Evolutionary conservation across 2,113 vertebrate genomes (phyloP).

Genomic region (Microtus richardsoni): DNA sequence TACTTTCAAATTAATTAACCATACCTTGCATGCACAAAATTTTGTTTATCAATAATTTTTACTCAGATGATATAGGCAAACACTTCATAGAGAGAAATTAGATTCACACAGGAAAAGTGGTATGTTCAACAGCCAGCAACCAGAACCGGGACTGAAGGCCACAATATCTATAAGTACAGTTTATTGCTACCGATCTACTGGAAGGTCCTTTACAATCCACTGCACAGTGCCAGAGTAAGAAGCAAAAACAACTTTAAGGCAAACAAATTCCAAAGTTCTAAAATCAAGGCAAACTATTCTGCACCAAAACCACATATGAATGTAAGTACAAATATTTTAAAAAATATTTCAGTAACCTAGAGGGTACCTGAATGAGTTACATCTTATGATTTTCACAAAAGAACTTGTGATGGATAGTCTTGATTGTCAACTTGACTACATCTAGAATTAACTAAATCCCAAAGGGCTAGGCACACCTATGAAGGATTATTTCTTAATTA

Average conservation of each 20-base stretch:
- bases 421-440: background rate
- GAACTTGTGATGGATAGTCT: background rate
- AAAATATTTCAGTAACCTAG: background rate
- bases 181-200: background rate
- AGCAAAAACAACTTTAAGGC: background rate
- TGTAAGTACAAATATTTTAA: background rate
- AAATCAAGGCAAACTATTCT: background rate
- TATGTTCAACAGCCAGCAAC: background rate
- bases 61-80: background rate
- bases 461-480: background rate
- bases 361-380: background rate
- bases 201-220: background rate
- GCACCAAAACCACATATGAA: background rate
- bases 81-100: background rate
- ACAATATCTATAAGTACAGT: background rate
- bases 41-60: background rate
- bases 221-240: background rate
- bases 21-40: background rate
- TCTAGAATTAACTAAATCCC: background rate
- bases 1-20: background rate
- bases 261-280: background rate
- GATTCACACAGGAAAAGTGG: background rate
- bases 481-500: background rate
- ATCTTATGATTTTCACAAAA: background rate
- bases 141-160: background rate